These are phyloP conservation scores for Prochilodus magdalenae DNA, from an alignment of 2,113 vertebrate species.

Conservation along the genomic window DNA sequence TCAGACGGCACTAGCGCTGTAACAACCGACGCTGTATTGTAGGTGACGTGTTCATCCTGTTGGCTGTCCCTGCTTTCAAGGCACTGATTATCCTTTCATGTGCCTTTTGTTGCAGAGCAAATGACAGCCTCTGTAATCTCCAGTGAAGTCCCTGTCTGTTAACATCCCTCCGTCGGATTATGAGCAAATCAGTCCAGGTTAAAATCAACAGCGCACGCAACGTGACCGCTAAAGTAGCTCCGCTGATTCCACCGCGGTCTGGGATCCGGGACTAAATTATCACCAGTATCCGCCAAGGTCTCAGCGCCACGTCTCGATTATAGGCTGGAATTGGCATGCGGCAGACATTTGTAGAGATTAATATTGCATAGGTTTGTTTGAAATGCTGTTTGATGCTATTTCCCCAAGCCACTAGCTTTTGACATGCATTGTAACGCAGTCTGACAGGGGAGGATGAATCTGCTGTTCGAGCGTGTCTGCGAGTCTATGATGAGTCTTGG, in stretches of 20 bases:
- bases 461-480: not conserved
- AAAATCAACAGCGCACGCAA: slow-evolving; percentile 16
- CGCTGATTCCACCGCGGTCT: slow-evolving; percentile 47
- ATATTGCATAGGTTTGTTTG: slow-evolving; percentile 23
- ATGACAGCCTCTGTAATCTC: not conserved
- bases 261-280: slow-evolving; percentile 49
- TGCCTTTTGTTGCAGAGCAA: not conserved
- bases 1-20: not conserved
- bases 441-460: slow-evolving; percentile 14
- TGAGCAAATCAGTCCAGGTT: slow-evolving; percentile 17
- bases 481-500: not conserved
- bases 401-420: not conserved
- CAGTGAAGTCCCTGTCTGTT: slow-evolving; percentile 12
- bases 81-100: slow-evolving; percentile 1
- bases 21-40: not conserved
- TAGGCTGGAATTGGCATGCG: not conserved
- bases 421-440: not conserved
- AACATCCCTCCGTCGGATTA: slow-evolving; percentile 22
- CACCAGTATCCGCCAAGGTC: not conserved
- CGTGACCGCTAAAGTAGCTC: slow-evolving; percentile 30
- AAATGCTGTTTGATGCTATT: slow-evolving; percentile 18
- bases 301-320: not conserved
- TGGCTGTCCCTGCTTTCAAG: slow-evolving; percentile 17
- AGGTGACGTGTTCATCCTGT: slow-evolving; percentile 12
- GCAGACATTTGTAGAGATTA: not conserved